Evolutionary conservation across 1,140 invertebrate species (phyloP).

Genomic region (Drosophila cardini): DNA sequence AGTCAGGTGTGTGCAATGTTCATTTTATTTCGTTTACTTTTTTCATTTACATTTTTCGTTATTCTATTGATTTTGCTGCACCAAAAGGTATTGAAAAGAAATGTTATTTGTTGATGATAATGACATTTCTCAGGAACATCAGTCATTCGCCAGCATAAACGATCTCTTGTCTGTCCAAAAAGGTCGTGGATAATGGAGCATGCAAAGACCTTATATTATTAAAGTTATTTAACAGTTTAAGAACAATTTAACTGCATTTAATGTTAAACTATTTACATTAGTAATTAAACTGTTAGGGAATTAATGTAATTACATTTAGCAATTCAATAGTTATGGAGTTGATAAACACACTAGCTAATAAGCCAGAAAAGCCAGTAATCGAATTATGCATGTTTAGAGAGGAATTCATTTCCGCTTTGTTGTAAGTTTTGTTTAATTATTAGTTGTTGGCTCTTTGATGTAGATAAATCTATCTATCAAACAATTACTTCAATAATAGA

Average conservation of each 20-base stretch:
- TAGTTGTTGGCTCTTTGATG: too few species aligned
- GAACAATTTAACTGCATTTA: neutral
- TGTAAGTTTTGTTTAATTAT: too few species aligned
- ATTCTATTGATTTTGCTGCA: constrained; percentile 39
- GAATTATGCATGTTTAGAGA: too few species aligned
- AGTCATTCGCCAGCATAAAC: neutral
- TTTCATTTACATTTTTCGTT: neutral
- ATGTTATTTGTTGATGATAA: constrained; percentile 27
- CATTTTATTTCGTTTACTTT: constrained; percentile 42
- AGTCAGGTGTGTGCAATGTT: constrained; percentile 41
- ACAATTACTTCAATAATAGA: too few species aligned
- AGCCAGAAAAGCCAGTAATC: too few species aligned
- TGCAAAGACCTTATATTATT: neutral
- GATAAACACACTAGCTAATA: too few species aligned
- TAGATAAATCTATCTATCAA: too few species aligned
- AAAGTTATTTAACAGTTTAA: neutral
- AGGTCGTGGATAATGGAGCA: constrained; percentile 19
- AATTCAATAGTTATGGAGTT: too few species aligned
- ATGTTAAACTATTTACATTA: neutral
- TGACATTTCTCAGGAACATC: constrained; percentile 13
- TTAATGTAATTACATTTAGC: too few species aligned
- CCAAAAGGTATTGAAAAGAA: neutral
- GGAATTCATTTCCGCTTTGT: too few species aligned
- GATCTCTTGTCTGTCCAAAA: constrained; percentile 15
- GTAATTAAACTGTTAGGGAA: neutral